A percentile compares a stretch with the other conserved stretches of the same genome.
phyloP scores from a whole-genome alignment of 2,113 vertebrate genomes.

The Tupaia chinensis region DNA sequence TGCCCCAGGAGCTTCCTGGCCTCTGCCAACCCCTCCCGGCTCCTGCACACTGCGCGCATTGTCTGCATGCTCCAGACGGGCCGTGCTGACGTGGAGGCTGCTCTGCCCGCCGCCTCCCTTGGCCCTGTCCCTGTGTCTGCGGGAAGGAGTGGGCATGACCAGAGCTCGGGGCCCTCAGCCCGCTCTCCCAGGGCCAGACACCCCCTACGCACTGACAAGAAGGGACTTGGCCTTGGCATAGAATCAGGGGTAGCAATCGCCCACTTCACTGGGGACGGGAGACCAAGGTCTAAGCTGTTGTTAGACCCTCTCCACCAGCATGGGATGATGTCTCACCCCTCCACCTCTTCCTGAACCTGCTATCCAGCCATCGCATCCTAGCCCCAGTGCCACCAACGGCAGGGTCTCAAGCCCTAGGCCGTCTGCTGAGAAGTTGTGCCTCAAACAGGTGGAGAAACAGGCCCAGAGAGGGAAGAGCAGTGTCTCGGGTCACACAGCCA shows the following conservation, averaged over 20 bases:
- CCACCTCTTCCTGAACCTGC: neutral
- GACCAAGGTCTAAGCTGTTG: neutral
- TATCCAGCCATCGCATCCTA: neutral
- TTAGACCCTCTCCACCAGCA: rapidly evolving
- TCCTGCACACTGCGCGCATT: slow-evolving; percentile 76
- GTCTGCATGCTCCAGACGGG: slow-evolving; percentile 65
- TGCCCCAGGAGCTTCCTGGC: slow-evolving; percentile 81
- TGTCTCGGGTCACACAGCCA: neutral
- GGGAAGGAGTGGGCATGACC: slow-evolving; percentile 15
- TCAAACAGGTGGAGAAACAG: slow-evolving; percentile 30
- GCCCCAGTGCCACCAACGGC: neutral
- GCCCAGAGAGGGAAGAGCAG: neutral
- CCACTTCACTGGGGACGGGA: neutral
- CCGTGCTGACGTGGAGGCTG: slow-evolving; percentile 59
- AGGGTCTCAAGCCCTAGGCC: neutral
- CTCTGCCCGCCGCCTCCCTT: slow-evolving; percentile 15
- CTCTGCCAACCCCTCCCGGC: slow-evolving; percentile 76
- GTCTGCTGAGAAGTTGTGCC: neutral
- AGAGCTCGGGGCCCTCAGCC: neutral
- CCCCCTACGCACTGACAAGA: no score
- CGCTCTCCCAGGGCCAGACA: neutral
- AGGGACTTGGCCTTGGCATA: neutral
- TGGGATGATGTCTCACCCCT: no score
- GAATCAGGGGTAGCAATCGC: neutral
- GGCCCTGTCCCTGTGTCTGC: neutral